Conservation (phyloP, 2,113 vertebrate genomes). For the Psettodes erumei region DNA sequence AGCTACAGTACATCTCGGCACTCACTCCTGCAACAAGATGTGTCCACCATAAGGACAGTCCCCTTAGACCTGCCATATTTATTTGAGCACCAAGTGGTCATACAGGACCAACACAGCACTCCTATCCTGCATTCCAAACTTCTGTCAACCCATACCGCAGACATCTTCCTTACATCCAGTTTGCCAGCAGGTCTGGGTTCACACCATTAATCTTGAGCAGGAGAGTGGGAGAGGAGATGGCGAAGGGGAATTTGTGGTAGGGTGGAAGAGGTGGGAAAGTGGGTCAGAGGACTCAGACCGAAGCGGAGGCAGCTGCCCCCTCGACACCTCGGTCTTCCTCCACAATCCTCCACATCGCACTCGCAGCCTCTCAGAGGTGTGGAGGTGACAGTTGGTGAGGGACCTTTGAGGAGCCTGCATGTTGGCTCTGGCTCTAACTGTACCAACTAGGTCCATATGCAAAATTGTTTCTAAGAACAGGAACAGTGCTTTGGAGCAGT, state of each 20-base stretch:
- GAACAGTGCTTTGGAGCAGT: conserved; percentile 11
- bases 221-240: conserved; percentile 59
- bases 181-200: conserved; percentile 80
- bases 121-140: conserved; percentile 58
- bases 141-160: conserved; percentile 70
- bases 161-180: conserved; percentile 68
- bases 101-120: conserved; percentile 18
- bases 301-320: conserved; percentile 81
- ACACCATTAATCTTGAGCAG: conserved; percentile 83
- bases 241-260: conserved; percentile 55
- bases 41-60: conserved; percentile 52
- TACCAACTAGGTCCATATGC: conserved; percentile 7
- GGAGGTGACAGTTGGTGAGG: conserved; percentile 76
- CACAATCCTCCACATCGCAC: conserved; percentile 49
- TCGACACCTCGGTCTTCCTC: conserved; percentile 60
- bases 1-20: conserved; percentile 48
- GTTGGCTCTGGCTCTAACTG: conserved; percentile 41
- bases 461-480: conserved; percentile 43
- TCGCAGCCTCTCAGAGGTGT: conserved; percentile 35
- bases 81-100: conserved; percentile 47
- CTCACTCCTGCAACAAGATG: conserved; percentile 51
- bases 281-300: conserved; percentile 84
- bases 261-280: conserved; percentile 77
- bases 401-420: conserved; percentile 53
- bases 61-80: conserved; percentile 53